phyloP scores from a whole-genome alignment of 2,797 vertebrate species.

The Lithobates sylvaticus region DNA sequence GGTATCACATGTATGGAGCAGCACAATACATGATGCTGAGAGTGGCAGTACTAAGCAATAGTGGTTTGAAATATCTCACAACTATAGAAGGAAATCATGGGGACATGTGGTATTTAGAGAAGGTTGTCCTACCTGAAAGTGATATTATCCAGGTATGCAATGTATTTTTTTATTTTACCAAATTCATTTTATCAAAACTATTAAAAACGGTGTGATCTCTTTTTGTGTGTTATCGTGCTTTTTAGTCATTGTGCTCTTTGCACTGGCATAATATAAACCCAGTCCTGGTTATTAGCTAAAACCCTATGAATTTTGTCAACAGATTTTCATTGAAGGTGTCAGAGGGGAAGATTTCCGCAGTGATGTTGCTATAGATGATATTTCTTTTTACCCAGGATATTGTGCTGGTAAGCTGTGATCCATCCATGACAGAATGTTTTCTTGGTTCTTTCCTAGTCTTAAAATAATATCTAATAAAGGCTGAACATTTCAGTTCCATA shows the following conservation, averaged over 20 bases:
- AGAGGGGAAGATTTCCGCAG: constrained; percentile 76
- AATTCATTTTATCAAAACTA: too few relatives aligned
- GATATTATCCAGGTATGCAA: constrained; percentile 11
- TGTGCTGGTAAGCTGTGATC: constrained; percentile 74
- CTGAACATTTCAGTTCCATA: neutral
- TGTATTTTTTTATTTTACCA: neutral
- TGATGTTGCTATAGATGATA: constrained; percentile 83
- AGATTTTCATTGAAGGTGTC: constrained; percentile 84
- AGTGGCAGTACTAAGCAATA: too few relatives aligned
- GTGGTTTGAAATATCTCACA: too few relatives aligned
- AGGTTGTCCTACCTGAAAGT: constrained; percentile 4
- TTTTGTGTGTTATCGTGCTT: neutral
- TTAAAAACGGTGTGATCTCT: neutral
- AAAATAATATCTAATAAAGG: neutral
- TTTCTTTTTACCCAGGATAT: constrained; percentile 73
- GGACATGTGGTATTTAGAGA: constrained; percentile 6
- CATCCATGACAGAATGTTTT: neutral
- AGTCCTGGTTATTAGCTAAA: too few relatives aligned
- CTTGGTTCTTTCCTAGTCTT: neutral
- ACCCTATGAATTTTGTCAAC: constrained; percentile 27
- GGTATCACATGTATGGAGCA: constrained; percentile 83
- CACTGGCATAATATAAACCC: too few relatives aligned
- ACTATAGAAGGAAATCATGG: constrained; percentile 12
- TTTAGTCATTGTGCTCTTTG: too few relatives aligned
- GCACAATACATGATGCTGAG: constrained; percentile 71